Conservation (phyloP, 2,888 invertebrate genomes). For the Ditula angustiorana region DNA sequence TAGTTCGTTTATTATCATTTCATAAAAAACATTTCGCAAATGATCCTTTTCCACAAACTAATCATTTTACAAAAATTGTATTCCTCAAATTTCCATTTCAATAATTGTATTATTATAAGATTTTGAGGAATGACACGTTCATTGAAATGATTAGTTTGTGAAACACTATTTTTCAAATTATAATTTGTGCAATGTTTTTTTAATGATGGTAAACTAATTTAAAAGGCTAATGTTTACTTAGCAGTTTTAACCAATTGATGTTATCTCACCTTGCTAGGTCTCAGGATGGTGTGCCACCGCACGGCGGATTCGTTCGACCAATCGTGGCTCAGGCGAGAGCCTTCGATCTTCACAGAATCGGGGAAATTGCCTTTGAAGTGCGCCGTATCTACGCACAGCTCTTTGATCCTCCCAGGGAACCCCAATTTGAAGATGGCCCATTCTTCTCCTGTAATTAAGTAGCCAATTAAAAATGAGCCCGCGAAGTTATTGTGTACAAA, state of each 20-base stretch:
- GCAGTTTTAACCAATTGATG: constrained; percentile 4
- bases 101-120: too few relatives aligned
- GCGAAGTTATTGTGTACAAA: constrained; percentile 5
- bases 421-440: constrained; percentile 87
- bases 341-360: constrained; percentile 86
- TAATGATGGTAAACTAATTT: too few relatives aligned
- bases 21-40: too few relatives aligned
- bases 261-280: constrained; percentile 78
- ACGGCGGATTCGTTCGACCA: constrained; percentile 56
- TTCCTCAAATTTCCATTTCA: too few relatives aligned
- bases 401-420: constrained; percentile 76
- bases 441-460: constrained; percentile 77
- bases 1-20: too few relatives aligned
- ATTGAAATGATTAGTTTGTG: too few relatives aligned
- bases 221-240: too few relatives aligned
- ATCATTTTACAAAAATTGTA: too few relatives aligned
- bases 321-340: constrained; percentile 64
- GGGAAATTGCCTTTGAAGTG: constrained; percentile 89
- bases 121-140: too few relatives aligned
- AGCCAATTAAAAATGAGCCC: constrained; percentile 31
- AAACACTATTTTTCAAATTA: too few relatives aligned
- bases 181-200: too few relatives aligned
- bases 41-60: too few relatives aligned
- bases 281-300: constrained; percentile 79
- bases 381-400: constrained; percentile 85